A percentile compares a stretch with the other conserved stretches of the same genome.
These are phyloP conservation scores for Spicauda simplicius DNA, from an alignment of 2,888 invertebrate genomes.

Conservation along the genomic window DNA sequence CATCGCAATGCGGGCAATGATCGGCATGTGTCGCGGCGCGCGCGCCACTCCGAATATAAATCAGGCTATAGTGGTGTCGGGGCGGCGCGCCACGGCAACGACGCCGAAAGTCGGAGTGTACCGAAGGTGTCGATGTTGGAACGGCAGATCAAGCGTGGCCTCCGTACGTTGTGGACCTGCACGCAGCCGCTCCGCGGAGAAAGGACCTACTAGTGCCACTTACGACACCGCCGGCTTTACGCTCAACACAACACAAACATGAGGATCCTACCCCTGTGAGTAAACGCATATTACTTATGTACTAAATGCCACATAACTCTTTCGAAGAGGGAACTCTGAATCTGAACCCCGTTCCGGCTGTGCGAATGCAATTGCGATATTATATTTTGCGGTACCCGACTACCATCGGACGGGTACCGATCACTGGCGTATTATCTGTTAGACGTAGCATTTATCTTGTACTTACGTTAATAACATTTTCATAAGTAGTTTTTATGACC, in stretches of 20 bases:
- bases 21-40: slow-evolving; percentile 54
- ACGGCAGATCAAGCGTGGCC: slow-evolving; percentile 75
- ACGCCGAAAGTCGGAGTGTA: slow-evolving; percentile 53
- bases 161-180: slow-evolving; percentile 74
- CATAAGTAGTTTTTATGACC: slow-evolving; percentile 19
- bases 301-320: slow-evolving; percentile 28
- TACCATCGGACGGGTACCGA: neutral
- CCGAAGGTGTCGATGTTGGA: slow-evolving; percentile 57
- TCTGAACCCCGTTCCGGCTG: slow-evolving; percentile 52
- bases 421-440: slow-evolving; percentile 22
- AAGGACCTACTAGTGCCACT: slow-evolving; percentile 65
- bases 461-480: neutral
- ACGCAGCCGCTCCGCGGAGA: slow-evolving; percentile 65
- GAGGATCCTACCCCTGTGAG: slow-evolving; percentile 77
- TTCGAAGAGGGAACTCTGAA: neutral
- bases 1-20: slow-evolving; percentile 57
- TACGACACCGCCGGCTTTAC: slow-evolving; percentile 51
- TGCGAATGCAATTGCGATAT: slow-evolving; percentile 75
- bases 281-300: slow-evolving; percentile 44
- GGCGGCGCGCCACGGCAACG: slow-evolving; percentile 52
- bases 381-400: slow-evolving; percentile 32
- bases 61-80: slow-evolving; percentile 58
- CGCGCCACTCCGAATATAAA: slow-evolving; percentile 63
- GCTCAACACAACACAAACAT: slow-evolving; percentile 66
- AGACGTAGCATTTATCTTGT: neutral